Conservation (phyloP, 2,797 vertebrate species). For the Lithobates sylvaticus region DNA sequence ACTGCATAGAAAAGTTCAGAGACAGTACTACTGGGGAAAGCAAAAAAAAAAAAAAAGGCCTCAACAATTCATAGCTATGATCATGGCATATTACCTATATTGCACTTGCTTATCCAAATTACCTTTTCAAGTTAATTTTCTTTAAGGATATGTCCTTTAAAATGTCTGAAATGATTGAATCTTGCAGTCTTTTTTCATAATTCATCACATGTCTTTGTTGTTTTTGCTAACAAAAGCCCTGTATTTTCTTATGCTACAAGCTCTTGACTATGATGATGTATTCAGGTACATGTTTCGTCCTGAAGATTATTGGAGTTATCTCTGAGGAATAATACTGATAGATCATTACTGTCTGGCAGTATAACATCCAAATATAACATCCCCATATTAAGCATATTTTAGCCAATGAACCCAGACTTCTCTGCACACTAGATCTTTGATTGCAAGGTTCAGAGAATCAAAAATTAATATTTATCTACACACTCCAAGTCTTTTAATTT, state of each 20-base stretch:
- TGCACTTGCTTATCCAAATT: neutral
- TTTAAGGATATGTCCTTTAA: neutral
- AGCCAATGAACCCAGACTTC: constrained; percentile 41
- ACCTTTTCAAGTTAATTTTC: neutral
- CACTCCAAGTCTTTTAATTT: constrained; percentile 60
- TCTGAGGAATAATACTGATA: constrained; percentile 48
- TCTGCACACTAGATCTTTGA: constrained; percentile 27
- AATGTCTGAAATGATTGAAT: neutral
- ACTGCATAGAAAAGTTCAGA: no score
- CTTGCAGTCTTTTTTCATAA: neutral
- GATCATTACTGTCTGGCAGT: constrained; percentile 33
- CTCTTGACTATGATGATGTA: constrained; percentile 36
- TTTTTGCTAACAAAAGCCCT: neutral
- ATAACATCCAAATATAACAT: constrained; percentile 39
- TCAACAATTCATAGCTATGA: neutral
- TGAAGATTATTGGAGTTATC: constrained; percentile 38
- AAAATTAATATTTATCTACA: constrained; percentile 62
- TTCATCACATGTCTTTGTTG: neutral
- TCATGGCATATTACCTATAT: neutral
- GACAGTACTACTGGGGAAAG: no score
- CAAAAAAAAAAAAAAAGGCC: no score
- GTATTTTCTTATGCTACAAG: neutral
- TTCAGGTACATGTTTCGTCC: constrained; percentile 31
- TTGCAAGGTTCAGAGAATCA: constrained; percentile 52
- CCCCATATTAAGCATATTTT: constrained; percentile 27